Evolutionary conservation across 2,113 vertebrate genomes (phyloP), one percentile per base, ranked within the genome.

Genomic region (Elephas maximus): DNA sequence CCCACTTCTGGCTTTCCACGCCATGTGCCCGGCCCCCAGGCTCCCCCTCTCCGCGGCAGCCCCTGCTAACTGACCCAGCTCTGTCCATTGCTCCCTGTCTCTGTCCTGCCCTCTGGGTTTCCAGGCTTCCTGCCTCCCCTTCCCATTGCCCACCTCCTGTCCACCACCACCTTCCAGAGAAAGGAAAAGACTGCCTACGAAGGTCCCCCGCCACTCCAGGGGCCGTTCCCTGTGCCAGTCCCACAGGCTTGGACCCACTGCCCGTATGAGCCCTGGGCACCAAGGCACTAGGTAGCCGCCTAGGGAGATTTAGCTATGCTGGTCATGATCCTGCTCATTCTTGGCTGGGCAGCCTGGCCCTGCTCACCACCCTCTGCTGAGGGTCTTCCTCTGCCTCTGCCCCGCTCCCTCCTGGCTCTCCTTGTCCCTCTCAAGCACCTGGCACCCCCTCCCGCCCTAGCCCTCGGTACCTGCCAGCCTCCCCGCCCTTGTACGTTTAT

Each of bases 231-330:
- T 18, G 8, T 44, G 17, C 15, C 30, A 0, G 9, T 30, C 17
- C 20, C 28, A 30, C 41, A 8, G 5, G 17, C 15, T 23, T 14
- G 33, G 11, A 17, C 3, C 3, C 45, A 65, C 11, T 21, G 2
- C 41, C 21, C 8, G 6, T 44, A 1, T 1, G 6, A 5, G 7
- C 15, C 45, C 41, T 15, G 37, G 30, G 21, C 37, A 8, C 23
- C 6, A 4, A 6, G 26, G n/a, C 69, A 0, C 4, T 18, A 11
- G 30, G 15, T 23, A 23, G 33, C 23, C 10, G 3, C 63, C 74
- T 48, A 14, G 69, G 10, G 14, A 21, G 4, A 37, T 28, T 21
- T 3, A 76, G 62, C 73, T 1, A 18, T 30, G 6, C 77, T 24
- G 2, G 0, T 9, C 62, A 10, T 23, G 53, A 2, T 20, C 2